Evolutionary conservation across 1,140 invertebrate species (phyloP).

Genomic region (Drosophila jambulina): DNA sequence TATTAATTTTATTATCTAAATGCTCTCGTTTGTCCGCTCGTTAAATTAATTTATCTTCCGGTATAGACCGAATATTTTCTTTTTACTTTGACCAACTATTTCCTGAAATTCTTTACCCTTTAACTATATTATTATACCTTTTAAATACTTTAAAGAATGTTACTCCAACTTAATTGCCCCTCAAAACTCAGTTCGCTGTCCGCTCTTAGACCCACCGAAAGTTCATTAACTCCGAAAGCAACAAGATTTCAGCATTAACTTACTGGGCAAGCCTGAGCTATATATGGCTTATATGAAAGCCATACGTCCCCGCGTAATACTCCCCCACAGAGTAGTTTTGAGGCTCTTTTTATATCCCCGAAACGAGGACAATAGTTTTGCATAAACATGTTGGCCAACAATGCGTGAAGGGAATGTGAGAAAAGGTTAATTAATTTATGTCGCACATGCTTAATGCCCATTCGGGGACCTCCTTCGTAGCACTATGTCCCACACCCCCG

Average conservation of each 20-base stretch:
- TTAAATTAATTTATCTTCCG: no score
- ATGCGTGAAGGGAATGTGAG: conserved; percentile 63
- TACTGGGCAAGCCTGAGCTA: not conserved
- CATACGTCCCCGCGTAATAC: conserved; percentile 19
- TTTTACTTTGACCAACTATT: not conserved
- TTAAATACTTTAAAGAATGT: not conserved
- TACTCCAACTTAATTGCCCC: not conserved
- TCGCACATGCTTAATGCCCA: conserved; percentile 77
- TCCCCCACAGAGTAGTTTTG: conserved; percentile 15
- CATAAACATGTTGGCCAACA: conserved; percentile 61
- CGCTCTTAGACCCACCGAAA: not conserved
- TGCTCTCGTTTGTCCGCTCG: no score
- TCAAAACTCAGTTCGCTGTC: not conserved
- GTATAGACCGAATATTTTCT: not conserved
- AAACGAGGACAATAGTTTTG: conserved; percentile 65
- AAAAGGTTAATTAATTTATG: conserved; percentile 83
- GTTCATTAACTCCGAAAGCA: conserved; percentile 4
- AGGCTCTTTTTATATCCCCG: conserved; percentile 26
- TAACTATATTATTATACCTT: not conserved
- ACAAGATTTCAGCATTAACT: conserved; percentile 52
- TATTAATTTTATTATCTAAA: not conserved
- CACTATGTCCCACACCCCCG: conserved; percentile 24
- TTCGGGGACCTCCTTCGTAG: conserved; percentile 49
- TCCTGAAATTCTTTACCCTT: no score
- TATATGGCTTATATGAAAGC: not conserved